Percentiles rank a stretch among this genome's conserved stretches.
These are phyloP conservation scores for Sclerurus mexicanus DNA, from an alignment of 2,113 vertebrate genomes.

Conservation along the genomic window DNA sequence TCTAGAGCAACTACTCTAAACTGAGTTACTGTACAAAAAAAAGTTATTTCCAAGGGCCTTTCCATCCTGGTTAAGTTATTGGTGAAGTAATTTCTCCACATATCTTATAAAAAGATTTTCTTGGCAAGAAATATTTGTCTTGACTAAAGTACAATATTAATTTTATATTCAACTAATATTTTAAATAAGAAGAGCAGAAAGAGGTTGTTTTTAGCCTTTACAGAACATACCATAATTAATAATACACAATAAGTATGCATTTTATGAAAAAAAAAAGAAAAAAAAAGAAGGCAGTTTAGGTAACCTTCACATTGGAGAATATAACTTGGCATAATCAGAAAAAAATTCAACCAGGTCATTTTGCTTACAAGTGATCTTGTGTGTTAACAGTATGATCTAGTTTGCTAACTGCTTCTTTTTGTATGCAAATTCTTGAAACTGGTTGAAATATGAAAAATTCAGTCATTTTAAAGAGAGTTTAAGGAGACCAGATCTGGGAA, in stretches of 20 bases:
- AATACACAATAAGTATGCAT: neutral
- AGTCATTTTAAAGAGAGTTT: neutral
- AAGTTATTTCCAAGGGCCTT: neutral
- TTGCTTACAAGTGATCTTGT: neutral
- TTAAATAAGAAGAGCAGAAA: neutral
- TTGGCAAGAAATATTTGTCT: too few relatives aligned
- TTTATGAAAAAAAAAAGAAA: neutral
- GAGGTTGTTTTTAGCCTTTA: neutral
- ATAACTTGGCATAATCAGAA: neutral
- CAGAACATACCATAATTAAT: neutral
- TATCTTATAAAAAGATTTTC: too few relatives aligned
- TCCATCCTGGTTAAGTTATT: neutral
- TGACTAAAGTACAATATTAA: too few relatives aligned
- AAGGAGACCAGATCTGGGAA: neutral
- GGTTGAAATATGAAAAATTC: neutral
- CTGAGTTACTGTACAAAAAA: neutral
- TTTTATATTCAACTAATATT: too few relatives aligned
- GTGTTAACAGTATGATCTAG: neutral
- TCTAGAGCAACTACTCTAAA: neutral
- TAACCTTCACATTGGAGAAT: neutral
- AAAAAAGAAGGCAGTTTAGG: neutral
- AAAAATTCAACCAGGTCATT: neutral
- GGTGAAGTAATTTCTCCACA: too few relatives aligned
- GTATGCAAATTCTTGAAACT: neutral
- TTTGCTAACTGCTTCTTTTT: neutral